Conservation (phyloP, 2,888 invertebrate genomes). For the Calameuta filiformis region DNA sequence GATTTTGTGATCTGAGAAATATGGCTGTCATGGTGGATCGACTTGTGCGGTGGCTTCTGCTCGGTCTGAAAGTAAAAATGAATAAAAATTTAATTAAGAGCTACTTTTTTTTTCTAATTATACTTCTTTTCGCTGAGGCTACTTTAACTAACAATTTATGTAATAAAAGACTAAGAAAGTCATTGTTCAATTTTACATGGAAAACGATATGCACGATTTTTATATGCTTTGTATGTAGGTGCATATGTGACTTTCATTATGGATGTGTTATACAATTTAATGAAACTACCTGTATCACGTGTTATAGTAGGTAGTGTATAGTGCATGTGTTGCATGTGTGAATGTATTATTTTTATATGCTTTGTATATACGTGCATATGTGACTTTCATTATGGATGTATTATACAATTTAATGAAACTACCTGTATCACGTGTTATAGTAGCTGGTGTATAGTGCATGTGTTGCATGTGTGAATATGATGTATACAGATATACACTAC, state of each 20-base stretch:
- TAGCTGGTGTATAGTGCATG: too few relatives aligned
- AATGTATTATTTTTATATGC: too few relatives aligned
- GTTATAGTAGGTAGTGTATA: too few relatives aligned
- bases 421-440: background rate
- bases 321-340: too few relatives aligned
- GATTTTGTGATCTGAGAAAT: slow-evolving; percentile 62
- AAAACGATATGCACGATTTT: background rate
- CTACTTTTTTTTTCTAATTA: background rate
- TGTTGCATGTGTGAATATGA: too few relatives aligned
- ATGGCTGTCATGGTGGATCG: slow-evolving; percentile 60
- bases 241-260: too few relatives aligned
- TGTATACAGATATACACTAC: too few relatives aligned
- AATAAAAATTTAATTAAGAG: background rate
- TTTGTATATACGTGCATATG: too few relatives aligned
- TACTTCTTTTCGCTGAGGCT: background rate
- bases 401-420: background rate
- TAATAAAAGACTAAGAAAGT: background rate
- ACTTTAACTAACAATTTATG: background rate
- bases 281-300: too few relatives aligned
- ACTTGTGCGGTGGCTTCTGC: slow-evolving; percentile 58
- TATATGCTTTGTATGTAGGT: background rate
- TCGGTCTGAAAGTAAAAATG: slow-evolving; percentile 50
- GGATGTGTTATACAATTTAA: too few relatives aligned
- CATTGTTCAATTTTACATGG: background rate
- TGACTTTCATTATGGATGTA: background rate